These are phyloP conservation scores for Nasonia giraulti DNA, from an alignment of 1,140 invertebrate genomes.

Conservation along the genomic window DNA sequence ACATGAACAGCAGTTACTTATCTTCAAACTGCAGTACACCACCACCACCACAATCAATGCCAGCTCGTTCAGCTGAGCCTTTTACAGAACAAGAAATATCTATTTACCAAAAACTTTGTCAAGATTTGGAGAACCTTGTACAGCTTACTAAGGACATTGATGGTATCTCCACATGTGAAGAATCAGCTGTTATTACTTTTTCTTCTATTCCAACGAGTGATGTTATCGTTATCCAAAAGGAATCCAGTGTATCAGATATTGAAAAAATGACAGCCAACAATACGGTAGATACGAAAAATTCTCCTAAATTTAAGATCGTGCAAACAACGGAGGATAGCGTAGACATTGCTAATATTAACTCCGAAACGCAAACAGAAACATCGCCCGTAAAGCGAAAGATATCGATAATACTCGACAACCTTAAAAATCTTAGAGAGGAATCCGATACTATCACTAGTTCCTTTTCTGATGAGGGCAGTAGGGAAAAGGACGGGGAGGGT, in stretches of 20 bases:
- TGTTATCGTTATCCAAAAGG: too few relatives aligned
- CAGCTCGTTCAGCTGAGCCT: constrained; percentile 17
- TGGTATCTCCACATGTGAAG: background rate
- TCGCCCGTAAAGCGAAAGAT: constrained; percentile 42
- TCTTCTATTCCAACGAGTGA: background rate
- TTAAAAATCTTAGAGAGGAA: constrained; percentile 38
- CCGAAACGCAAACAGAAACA: background rate
- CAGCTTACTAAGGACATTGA: constrained; percentile 48
- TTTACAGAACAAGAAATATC: constrained; percentile 57
- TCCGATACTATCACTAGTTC: constrained; percentile 9
- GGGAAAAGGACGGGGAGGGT: background rate
- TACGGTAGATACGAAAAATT: background rate
- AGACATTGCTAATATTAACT: background rate
- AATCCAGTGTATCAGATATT: background rate
- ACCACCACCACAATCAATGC: background rate
- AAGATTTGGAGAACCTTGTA: constrained; percentile 59
- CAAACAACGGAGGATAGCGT: background rate
- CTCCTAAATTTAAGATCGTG: background rate
- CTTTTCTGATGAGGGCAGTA: constrained; percentile 3
- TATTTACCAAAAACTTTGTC: constrained; percentile 57
- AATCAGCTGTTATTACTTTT: background rate
- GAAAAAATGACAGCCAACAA: background rate
- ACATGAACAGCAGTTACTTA: constrained; percentile 14
- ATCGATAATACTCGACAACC: constrained; percentile 32
- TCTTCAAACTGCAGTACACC: constrained; percentile 33